Percentiles rank a stretch among this genome's conserved stretches.
These are phyloP conservation scores for Trichonephila clavipes DNA, from an alignment of 1,140 invertebrate genomes.

Conservation along the genomic window DNA sequence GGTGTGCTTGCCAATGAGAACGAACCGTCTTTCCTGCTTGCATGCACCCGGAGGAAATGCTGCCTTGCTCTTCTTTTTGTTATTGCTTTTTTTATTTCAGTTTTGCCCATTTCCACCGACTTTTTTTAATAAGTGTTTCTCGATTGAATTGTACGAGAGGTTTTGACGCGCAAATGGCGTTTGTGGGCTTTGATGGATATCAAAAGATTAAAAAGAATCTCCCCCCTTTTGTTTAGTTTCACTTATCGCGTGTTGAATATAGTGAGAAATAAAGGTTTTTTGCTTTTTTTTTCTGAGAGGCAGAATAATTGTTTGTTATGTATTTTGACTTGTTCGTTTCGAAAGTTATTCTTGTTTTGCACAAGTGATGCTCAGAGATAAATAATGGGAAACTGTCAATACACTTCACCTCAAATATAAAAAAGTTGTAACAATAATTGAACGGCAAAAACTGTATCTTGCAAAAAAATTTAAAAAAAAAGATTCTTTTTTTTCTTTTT, in stretches of 20 bases:
- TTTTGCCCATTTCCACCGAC: not conserved
- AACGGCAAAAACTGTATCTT: too few relatives aligned
- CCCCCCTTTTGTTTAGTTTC: not conserved
- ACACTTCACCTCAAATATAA: too few relatives aligned
- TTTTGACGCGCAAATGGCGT: not conserved
- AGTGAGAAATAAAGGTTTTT: not conserved
- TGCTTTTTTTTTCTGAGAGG: too few relatives aligned
- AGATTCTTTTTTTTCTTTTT: too few relatives aligned
- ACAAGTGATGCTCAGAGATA: too few relatives aligned
- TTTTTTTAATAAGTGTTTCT: constrained; percentile 15
- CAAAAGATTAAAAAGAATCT: not conserved
- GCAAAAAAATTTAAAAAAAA: too few relatives aligned
- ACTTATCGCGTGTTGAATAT: not conserved
- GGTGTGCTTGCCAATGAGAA: constrained; percentile 57
- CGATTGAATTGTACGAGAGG: not conserved
- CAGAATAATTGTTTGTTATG: too few relatives aligned
- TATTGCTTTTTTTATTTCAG: not conserved
- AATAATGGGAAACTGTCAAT: too few relatives aligned
- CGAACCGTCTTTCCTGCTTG: not conserved
- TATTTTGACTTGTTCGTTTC: too few relatives aligned
- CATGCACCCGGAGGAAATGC: not conserved
- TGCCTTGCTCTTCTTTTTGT: not conserved
- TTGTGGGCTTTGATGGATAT: constrained; percentile 11
- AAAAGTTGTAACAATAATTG: too few relatives aligned
- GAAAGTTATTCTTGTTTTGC: too few relatives aligned